Percentiles rank a stretch among this genome's conserved stretches.
Conservation (phyloP, 2,797 vertebrate species). For the Triplophysa bombifrons region DNA sequence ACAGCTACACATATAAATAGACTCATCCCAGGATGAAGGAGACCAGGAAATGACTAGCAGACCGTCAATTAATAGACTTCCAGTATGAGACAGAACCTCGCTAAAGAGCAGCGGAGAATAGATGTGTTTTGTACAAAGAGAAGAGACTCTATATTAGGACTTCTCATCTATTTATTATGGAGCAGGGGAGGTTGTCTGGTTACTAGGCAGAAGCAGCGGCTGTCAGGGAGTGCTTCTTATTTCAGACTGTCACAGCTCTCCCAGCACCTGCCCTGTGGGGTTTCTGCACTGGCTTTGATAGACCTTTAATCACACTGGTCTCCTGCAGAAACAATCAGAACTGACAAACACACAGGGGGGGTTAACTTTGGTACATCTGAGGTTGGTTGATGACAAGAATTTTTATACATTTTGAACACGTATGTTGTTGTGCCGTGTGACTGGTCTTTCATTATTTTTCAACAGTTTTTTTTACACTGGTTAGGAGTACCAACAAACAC, state of each 20-base stretch:
- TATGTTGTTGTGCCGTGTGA: background rate
- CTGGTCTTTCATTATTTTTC: background rate
- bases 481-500: no score
- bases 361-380: background rate
- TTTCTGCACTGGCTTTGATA: slow-evolving; percentile 26
- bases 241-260: slow-evolving; percentile 22
- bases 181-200: slow-evolving; percentile 5
- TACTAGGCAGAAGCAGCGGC: slow-evolving; percentile 19
- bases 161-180: slow-evolving; percentile 22
- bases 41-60: slow-evolving; percentile 13
- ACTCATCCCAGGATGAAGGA: slow-evolving; percentile 2
- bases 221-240: slow-evolving; percentile 9
- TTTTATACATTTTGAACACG: background rate
- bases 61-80: background rate
- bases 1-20: slow-evolving; percentile 22
- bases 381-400: background rate
- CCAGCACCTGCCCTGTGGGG: slow-evolving; percentile 22
- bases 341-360: background rate
- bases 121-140: slow-evolving; percentile 2
- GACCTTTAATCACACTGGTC: slow-evolving; percentile 42
- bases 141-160: slow-evolving; percentile 7
- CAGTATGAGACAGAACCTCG: background rate
- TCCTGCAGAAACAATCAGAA: slow-evolving; percentile 39
- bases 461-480: background rate
- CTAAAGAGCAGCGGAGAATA: slow-evolving; percentile 2